Evolutionary conservation across 1,140 invertebrate species (phyloP), one percentile per base, ranked within the genome.

Genomic region (Trichonephila clavipes): DNA sequence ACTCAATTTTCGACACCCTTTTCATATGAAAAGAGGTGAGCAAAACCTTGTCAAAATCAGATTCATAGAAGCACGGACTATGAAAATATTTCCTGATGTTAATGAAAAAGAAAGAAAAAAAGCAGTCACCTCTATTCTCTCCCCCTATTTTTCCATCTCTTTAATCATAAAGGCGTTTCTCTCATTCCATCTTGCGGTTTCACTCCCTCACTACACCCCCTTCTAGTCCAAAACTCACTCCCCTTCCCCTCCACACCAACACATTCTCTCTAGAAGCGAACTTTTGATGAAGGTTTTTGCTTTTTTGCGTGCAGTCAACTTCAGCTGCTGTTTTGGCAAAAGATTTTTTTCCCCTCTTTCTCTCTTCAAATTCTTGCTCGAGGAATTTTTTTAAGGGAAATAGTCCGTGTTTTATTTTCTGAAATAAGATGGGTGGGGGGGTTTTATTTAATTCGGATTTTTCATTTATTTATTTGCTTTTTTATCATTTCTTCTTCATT

Each of bases 101-200:
- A 90, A 90, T 90, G 89, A 90, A 82, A 90, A 90, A 90, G 82
- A 90, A 90, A 88, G 51, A n/a, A 88, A 69, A 51, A 88, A 83
- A 16, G 21, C 82, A 59, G 40, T 51, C 82, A 83, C 40, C 51
- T 58, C 21, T 21, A 83, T 51, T 24, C 8, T 24, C n/a, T 16
- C 64, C 28, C 59, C 61, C 44, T 61, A 69, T 92, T 87, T 72
- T 87, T 77, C 83, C 81, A 72, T 92, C 66, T 86, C 51, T 51
- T 87, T 92, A 92, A 92, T 92, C 91, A 92, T 82, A 92, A 92
- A 92, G 44, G 91, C n/a, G 83, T 86, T 92, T 90, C 88, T 59
- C 69, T 81, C 69, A 61, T 92, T 92, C 90, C 82, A 90, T 90
- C 69, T 81, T 81, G 69, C 51, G 69, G 77, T 61, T 85, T 58